Conservation (phyloP, 2,888 invertebrate genomes). For the Chrysopilus asiliformis region DNA sequence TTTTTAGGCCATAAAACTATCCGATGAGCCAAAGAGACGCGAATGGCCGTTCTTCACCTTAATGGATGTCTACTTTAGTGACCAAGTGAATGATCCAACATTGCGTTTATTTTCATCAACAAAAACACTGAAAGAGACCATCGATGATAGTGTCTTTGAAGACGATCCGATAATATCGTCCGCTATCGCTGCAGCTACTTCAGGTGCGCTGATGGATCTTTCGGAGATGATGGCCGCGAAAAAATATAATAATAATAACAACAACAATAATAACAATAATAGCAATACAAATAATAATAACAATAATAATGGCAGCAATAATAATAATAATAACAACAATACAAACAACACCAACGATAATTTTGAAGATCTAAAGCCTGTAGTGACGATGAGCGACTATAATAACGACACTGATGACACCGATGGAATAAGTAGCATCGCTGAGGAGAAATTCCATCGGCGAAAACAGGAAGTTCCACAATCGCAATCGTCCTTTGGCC, state of each 20-base stretch:
- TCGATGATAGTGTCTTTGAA: slow-evolving; percentile 36
- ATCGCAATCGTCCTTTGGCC: slow-evolving; percentile 26
- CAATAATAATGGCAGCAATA: slow-evolving; percentile 5
- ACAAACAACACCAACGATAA: slow-evolving; percentile 21
- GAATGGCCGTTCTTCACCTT: slow-evolving; percentile 37
- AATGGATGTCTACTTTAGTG: slow-evolving; percentile 37
- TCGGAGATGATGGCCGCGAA: slow-evolving; percentile 31
- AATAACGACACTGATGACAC: slow-evolving; percentile 24
- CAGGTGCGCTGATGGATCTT: slow-evolving; percentile 35
- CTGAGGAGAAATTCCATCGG: slow-evolving; percentile 26
- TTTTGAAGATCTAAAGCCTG: slow-evolving; percentile 11
- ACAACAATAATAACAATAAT: slow-evolving; percentile 7
- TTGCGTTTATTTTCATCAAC: slow-evolving; percentile 36
- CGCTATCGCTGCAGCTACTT: slow-evolving; percentile 35
- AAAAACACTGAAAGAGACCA: slow-evolving; percentile 35
- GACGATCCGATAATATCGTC: slow-evolving; percentile 37
- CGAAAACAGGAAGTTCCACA: slow-evolving; percentile 24
- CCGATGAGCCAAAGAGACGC: slow-evolving; percentile 36
- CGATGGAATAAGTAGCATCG: slow-evolving; percentile 24
- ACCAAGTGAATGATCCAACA: slow-evolving; percentile 38
- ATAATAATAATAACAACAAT: too few relatives aligned
- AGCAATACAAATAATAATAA: slow-evolving; percentile 4
- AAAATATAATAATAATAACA: too few relatives aligned
- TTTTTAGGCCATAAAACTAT: slow-evolving; percentile 34
- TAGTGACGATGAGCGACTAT: slow-evolving; percentile 11